Evolutionary conservation across 2,797 vertebrate species (phyloP).

Genomic region (Arnoldichthys spilopterus): DNA sequence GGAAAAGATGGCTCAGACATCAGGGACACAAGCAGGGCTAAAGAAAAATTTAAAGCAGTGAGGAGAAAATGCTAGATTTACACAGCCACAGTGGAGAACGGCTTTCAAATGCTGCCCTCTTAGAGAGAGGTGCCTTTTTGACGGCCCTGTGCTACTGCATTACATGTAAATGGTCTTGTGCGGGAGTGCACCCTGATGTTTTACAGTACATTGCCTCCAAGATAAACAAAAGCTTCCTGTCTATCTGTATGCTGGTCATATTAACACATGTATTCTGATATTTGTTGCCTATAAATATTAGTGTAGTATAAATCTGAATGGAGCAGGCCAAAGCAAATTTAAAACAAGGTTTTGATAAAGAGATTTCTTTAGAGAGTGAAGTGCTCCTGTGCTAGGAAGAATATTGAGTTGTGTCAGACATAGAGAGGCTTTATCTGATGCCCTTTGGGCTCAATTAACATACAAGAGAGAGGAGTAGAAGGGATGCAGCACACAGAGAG

Average conservation of each 20-base stretch:
- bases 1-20: background rate
- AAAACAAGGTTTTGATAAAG: constrained; percentile 7
- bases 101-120: background rate
- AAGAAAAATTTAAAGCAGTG: constrained; percentile 16
- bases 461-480: constrained; percentile 27
- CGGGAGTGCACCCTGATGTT: constrained; percentile 11
- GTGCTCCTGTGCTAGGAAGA: constrained; percentile 25
- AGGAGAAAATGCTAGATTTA: constrained; percentile 17
- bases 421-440: constrained; percentile 38
- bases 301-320: background rate
- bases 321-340: background rate
- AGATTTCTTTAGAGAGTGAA: constrained; percentile 29
- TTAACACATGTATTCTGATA: constrained; percentile 5
- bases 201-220: background rate
- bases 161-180: background rate
- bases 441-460: constrained; percentile 56
- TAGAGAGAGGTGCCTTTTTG: constrained; percentile 3
- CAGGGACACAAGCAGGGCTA: constrained; percentile 6
- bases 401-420: constrained; percentile 40
- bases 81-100: background rate
- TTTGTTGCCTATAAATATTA: constrained; percentile 37
- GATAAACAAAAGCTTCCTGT: background rate
- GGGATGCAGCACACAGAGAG: constrained; percentile 34
- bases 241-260: background rate
- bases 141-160: background rate